Evolutionary conservation across 2,113 vertebrate species (phyloP), one percentile per base, ranked within the genome.

Genomic region (Corythornis cristatus): DNA sequence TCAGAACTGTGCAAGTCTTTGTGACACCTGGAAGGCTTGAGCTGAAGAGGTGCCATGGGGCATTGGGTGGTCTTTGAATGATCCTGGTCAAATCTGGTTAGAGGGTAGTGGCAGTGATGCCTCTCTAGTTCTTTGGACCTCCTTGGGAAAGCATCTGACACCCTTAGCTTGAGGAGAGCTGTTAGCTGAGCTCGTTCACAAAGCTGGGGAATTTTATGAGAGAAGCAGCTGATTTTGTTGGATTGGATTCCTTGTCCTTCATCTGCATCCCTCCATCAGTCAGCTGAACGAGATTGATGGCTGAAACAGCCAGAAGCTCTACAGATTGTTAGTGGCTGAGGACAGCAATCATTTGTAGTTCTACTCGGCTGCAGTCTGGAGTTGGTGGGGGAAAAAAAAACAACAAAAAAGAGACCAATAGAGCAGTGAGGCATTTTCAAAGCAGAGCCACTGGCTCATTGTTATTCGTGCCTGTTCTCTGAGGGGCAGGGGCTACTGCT

Each of bases 261-360:
- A 77, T 94, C 74, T 86, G 70, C 76, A 65, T 91, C 46, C 46
- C 51, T 87, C 28, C 53, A 20, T 74, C 76, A 88, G 82, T 81
- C 80, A 64, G 40, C 45, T 45, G 86, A 87, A 85, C 57, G 74
- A 90, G 83, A 87, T 57, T 65, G 84, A 93, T 89, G 79, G 31
- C 61, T 75, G 21, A 64, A 87, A 5, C 40, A 66, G 70, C 43
- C 57, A 78, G 83, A 76, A 83, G 42, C 83, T 60, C 46, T 65
- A 15, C 33, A 75, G 72, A 19, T 21, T 78, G 80, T 70, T 82
- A 64, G 76, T 66, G 82, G 29, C 72, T 83, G 82, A 82, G 77
- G 72, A 45, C 65, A 73, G 66, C 70, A 72, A 77, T 96, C 16
- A 77, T 86, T 89, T 79, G 16, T 64, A 65, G 68, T 88, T 74